Evolutionary conservation across 1,140 invertebrate genomes (phyloP), one percentile per base, ranked within the genome.

Genomic region (Melanaphis sacchari): DNA sequence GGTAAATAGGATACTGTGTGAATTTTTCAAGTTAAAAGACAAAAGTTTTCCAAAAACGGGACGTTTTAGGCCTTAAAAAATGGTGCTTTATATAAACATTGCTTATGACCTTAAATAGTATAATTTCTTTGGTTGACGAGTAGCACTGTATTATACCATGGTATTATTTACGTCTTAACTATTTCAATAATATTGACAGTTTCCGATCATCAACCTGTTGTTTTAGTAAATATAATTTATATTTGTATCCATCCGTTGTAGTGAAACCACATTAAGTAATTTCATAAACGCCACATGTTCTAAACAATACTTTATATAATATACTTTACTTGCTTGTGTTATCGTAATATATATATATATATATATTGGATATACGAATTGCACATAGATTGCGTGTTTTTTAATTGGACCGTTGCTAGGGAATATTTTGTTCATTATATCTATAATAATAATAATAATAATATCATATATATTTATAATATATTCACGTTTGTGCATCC

Each of bases 401-500:
- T 85, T 85, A 85, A 85, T 85, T 85, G 84, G 84, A 43, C 38
- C 84, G 40, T 43, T 11, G 84, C 18, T 41, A 31, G 26, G 26
- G 11, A 31, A 84, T 84, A 84, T 84, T 84, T 84, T 26, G 38
- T 84, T 84, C 9, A 26, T 84, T 84, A 84, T 85, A 43, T 24
- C 59, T 76, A 76, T 76, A 66, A 49, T 49, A 49, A 49, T 49
- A 49, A 66, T 66, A 66, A 18, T n/a, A 76, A 59, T 59, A 59
- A n/a, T n/a, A 76, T 76, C n/a, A 40, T 84, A 84, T 84, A 84
- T 85, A 43, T 24, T 40, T 41, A 43, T 85, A 41, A 85, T 85
- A 85, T 85, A 40, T 85, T 22, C 24, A 11, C 40, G 40, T 40
- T 15, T 41, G 40, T 41, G 38, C n/a, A n/a, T 31, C 59, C 31